Conservation (phyloP, 2,888 invertebrate species). For the Meteorus colon region DNA sequence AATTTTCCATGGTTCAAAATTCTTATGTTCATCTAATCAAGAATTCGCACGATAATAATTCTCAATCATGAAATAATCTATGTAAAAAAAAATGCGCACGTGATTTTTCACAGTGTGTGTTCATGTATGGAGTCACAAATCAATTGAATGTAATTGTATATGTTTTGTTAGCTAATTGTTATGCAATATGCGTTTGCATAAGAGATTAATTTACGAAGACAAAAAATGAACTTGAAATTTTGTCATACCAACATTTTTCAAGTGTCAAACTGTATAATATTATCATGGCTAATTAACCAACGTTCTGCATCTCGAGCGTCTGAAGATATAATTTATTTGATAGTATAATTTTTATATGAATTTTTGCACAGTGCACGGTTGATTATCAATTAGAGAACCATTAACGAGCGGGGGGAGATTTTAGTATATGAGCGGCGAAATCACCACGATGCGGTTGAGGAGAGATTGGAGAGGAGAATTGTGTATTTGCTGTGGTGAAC, state of each 20-base stretch:
- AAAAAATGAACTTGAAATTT: neutral
- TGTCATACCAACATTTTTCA: neutral
- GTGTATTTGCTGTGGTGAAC: slow-evolving; percentile 22
- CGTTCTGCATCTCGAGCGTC: neutral
- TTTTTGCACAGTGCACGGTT: slow-evolving; percentile 14
- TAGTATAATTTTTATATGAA: slow-evolving; percentile 30
- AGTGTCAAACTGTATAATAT: neutral
- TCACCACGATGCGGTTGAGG: slow-evolving; percentile 2
- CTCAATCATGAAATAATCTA: no score
- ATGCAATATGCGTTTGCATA: no score
- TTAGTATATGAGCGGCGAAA: slow-evolving; percentile 18
- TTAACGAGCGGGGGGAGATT: slow-evolving; percentile 4
- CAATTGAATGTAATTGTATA: no score
- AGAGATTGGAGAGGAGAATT: neutral
- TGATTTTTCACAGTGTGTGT: no score
- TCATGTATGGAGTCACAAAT: no score
- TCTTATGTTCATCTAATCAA: no score
- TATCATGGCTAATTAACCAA: neutral
- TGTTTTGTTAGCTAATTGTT: no score
- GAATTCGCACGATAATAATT: no score
- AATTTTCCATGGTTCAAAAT: no score
- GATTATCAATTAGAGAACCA: slow-evolving; percentile 41
- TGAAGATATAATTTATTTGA: slow-evolving; percentile 32
- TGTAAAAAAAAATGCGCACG: no score
- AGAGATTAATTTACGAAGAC: neutral